A percentile compares a stretch with the other conserved stretches of the same genome.
Conservation (phyloP, 2,113 vertebrate genomes). For the Spilogale gracilis region DNA sequence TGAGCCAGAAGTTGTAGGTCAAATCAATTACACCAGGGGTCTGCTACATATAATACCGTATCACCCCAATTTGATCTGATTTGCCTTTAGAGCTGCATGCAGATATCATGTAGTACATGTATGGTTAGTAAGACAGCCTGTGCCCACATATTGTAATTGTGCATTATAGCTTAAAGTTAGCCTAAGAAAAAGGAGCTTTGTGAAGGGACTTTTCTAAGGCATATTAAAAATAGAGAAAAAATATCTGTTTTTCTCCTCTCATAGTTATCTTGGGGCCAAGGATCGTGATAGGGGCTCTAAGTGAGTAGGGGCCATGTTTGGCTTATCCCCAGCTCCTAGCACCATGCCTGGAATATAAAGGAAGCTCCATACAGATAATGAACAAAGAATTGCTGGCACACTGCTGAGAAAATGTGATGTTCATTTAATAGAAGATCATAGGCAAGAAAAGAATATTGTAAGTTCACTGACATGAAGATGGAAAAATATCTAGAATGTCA, state of each 20-base stretch:
- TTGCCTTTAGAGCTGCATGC: background rate
- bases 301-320: background rate
- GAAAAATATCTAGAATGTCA: background rate
- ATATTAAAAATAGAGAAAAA: background rate
- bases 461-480: constrained; percentile 9
- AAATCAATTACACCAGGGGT: background rate
- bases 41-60: background rate
- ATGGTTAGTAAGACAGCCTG: background rate
- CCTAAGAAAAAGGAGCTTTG: constrained; percentile 3
- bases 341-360: background rate
- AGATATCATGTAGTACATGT: background rate
- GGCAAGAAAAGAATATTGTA: background rate
- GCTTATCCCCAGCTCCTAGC: background rate
- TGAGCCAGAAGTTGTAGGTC: background rate
- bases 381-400: background rate
- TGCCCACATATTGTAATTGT: background rate
- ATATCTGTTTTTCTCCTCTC: constrained; percentile 1
- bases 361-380: background rate
- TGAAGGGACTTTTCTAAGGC: background rate
- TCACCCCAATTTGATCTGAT: background rate
- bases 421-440: background rate
- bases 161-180: background rate
- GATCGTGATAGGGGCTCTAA: background rate
- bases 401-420: background rate
- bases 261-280: background rate